A percentile compares a stretch with the other conserved stretches of the same genome.
These are phyloP conservation scores for Salvelinus sp. DNA, from an alignment of 2,113 vertebrate genomes.

Conservation along the genomic window DNA sequence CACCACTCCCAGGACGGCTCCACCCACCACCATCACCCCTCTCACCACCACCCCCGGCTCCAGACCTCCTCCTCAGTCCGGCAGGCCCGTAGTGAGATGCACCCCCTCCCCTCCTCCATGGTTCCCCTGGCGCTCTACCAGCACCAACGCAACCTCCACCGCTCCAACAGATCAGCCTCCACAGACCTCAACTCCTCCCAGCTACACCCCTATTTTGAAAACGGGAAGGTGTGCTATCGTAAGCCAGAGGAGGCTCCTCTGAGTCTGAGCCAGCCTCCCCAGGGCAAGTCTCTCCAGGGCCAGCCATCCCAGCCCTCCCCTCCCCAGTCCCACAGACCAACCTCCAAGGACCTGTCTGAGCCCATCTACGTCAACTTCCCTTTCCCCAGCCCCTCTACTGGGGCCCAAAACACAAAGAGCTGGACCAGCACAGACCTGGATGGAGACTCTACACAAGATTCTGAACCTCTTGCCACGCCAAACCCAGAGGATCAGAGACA, in stretches of 20 bases:
- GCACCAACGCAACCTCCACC: neutral
- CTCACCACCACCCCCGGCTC: conserved; percentile 36
- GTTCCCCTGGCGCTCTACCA: conserved; percentile 36
- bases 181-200: conserved; percentile 42
- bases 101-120: conserved; percentile 35
- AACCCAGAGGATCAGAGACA: conserved; percentile 26
- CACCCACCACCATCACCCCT: conserved; percentile 17
- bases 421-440: conserved; percentile 59
- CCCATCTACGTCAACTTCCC: conserved; percentile 80
- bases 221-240: conserved; percentile 64
- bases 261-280: conserved; percentile 1
- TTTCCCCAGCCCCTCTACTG: conserved; percentile 39
- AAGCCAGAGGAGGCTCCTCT: conserved; percentile 18
- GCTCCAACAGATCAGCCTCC: conserved; percentile 35
- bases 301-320: conserved; percentile 16
- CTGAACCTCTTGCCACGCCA: conserved; percentile 26
- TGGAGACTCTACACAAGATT: conserved; percentile 11
- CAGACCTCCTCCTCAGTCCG: conserved; percentile 48
- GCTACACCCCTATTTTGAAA: conserved; percentile 67
- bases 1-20: conserved; percentile 47
- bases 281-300: neutral
- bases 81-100: conserved; percentile 43
- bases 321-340: conserved; percentile 23
- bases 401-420: conserved; percentile 18
- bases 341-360: conserved; percentile 51